Evolutionary conservation across 2,113 vertebrate species (phyloP).

Genomic region (Melanocharis versteri): DNA sequence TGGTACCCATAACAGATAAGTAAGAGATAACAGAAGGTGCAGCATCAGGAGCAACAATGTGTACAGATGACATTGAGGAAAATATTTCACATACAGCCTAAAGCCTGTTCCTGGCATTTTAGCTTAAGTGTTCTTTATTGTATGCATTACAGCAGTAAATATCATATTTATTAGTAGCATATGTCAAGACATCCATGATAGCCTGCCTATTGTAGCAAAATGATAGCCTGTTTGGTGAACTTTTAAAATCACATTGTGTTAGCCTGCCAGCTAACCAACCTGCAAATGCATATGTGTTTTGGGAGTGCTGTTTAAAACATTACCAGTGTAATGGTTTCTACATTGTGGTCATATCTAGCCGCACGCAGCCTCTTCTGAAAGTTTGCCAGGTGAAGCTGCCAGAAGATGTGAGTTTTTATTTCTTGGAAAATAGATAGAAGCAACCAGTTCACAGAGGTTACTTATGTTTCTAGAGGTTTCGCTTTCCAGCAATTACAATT

Average conservation of each 20-base stretch:
- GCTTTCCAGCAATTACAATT: neutral
- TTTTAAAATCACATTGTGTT: neutral
- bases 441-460: neutral
- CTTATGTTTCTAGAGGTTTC: neutral
- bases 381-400: neutral
- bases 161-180: neutral
- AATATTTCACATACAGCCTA: neutral
- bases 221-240: neutral
- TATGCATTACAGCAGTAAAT: neutral
- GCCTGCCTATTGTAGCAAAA: neutral
- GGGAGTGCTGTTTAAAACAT: neutral
- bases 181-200: neutral
- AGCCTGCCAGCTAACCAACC: neutral
- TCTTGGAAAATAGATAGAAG: neutral
- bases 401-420: neutral
- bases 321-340: neutral
- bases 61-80: neutral
- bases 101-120: neutral
- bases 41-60: neutral
- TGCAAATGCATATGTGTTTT: neutral
- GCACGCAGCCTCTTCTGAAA: neutral
- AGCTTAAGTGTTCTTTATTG: neutral
- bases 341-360: neutral
- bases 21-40: neutral
- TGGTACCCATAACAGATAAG: neutral